Evolutionary conservation across 2,797 vertebrate genomes (phyloP).

Genomic region (Sphenodon punctatus): DNA sequence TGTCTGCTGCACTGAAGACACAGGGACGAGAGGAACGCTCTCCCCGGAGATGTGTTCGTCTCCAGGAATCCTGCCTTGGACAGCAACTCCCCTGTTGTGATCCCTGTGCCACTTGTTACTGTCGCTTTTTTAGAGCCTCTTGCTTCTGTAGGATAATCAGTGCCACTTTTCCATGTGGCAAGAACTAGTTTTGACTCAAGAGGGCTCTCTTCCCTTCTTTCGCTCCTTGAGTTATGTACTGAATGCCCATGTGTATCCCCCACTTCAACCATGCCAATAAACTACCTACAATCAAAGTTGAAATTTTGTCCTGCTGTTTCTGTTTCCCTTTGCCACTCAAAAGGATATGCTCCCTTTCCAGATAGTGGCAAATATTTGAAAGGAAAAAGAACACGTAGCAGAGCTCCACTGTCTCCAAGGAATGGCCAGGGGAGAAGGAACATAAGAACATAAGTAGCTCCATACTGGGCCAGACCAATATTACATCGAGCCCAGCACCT

Average conservation of each 20-base stretch:
- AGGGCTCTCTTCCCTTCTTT: background rate
- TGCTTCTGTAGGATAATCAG: constrained; percentile 89
- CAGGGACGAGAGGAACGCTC: constrained; percentile 72
- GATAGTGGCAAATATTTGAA: too few species aligned
- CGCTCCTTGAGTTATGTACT: background rate
- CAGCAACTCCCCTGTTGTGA: constrained; percentile 85
- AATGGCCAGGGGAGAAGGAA: too few species aligned
- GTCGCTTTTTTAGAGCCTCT: constrained; percentile 91
- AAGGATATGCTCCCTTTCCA: too few species aligned
- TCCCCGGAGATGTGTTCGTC: constrained; percentile 80
- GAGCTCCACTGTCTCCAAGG: too few species aligned
- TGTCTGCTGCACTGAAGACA: constrained; percentile 40
- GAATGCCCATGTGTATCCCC: background rate
- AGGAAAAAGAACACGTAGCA: too few species aligned
- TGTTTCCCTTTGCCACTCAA: too few species aligned
- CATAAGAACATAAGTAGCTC: too few species aligned
- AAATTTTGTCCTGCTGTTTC: too few species aligned
- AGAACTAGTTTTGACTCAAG: constrained; percentile 32
- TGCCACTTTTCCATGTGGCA: constrained; percentile 73
- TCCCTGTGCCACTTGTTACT: constrained; percentile 90
- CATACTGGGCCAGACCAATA: too few species aligned
- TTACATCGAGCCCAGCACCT: too few species aligned
- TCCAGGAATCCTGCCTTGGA: constrained; percentile 86
- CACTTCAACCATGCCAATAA: constrained; percentile 43
- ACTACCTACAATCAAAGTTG: too few species aligned